Percentiles rank a stretch among this genome's conserved stretches.
Conservation (phyloP, 2,888 invertebrate genomes). For the Hofmannophila pseudospretella region DNA sequence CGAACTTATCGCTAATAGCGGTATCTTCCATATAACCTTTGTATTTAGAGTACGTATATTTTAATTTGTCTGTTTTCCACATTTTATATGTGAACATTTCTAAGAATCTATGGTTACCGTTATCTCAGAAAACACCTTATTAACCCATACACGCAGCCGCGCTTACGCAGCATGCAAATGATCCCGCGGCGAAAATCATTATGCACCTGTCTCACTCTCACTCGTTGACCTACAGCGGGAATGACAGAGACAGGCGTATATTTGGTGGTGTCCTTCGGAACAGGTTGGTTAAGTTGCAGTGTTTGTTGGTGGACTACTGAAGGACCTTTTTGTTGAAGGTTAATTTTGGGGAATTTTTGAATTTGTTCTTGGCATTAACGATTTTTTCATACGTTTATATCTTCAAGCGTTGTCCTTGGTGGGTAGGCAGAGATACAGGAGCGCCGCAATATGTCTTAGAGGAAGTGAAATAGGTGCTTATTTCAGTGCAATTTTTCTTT, state of each 20-base stretch:
- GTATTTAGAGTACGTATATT: too few relatives aligned
- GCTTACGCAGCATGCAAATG: constrained; percentile 20
- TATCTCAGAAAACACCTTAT: constrained; percentile 9
- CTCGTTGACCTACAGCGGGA: background rate
- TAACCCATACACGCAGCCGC: constrained; percentile 6
- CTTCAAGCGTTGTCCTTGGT: too few relatives aligned
- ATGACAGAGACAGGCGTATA: background rate
- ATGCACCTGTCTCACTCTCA: constrained; percentile 1
- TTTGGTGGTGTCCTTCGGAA: background rate
- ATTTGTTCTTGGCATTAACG: background rate
- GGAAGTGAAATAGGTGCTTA: too few relatives aligned
- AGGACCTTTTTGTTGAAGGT: constrained; percentile 5
- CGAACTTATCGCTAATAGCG: too few relatives aligned
- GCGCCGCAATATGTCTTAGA: too few relatives aligned
- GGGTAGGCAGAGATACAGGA: too few relatives aligned
- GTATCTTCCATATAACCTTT: too few relatives aligned
- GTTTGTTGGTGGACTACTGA: constrained; percentile 12
- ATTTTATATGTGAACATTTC: too few relatives aligned
- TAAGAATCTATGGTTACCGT: too few relatives aligned
- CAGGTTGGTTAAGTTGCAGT: background rate
- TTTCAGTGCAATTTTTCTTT: too few relatives aligned
- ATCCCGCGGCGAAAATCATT: constrained; percentile 8
- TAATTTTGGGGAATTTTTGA: constrained; percentile 5
- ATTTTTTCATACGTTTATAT: too few relatives aligned
- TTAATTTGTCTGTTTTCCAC: too few relatives aligned